phyloP scores from a whole-genome alignment of 1,140 invertebrate genomes.

The Solen grandis region DNA sequence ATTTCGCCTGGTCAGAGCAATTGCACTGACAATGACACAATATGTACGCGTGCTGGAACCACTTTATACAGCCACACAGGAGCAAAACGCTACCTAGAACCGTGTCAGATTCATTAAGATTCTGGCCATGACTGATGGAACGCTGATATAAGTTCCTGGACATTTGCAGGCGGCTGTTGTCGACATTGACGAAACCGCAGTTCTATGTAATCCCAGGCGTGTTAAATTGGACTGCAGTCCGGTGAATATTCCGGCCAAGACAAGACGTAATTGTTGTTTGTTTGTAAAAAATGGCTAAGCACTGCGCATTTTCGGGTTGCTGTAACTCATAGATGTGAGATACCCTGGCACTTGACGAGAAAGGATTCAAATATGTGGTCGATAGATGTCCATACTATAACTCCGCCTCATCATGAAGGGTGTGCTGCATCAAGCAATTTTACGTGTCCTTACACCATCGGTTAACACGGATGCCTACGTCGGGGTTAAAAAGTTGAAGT shows the following conservation, averaged over 20 bases:
- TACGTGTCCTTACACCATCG: background rate
- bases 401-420: background rate
- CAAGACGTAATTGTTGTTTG: background rate
- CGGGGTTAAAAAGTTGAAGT: no score
- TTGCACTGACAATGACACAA: no score
- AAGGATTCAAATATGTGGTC: background rate
- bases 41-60: no score
- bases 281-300: background rate
- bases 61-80: no score
- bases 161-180: no score
- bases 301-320: background rate
- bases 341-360: constrained; percentile 1
- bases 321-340: background rate
- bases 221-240: background rate
- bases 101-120: no score
- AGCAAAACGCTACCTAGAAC: no score
- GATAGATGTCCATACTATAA: background rate
- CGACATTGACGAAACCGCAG: background rate
- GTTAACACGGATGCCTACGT: no score
- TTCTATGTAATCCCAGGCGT: constrained; percentile 1
- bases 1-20: no score
- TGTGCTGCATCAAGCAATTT: background rate
- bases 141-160: no score
- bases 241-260: background rate
- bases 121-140: no score